Base-by-base conservation (phyloP, 2,888 invertebrate species). In the Gortyna flavago region DNA sequence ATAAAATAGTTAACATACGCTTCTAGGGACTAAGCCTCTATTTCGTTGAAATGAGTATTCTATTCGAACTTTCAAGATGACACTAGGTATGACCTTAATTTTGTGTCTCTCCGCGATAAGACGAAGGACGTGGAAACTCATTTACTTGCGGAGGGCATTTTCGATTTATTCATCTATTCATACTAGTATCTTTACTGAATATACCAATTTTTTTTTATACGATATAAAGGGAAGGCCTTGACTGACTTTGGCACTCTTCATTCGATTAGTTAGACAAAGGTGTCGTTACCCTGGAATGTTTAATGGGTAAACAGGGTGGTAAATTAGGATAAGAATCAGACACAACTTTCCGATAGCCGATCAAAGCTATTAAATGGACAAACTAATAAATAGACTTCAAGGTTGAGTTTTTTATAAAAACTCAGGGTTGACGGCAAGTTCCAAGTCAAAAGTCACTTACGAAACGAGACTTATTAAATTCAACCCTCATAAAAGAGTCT, bases 101-200 rank as follows among this genome's bases (percentile, higher is more conserved):
- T 83, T 83, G 71, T 85, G 75, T 83, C 75, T 84, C 51, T 66
- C 32, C n/a, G n/a, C 54, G 86, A 84, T 85, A 85, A 85, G 64
- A 61, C 41, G 64, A 64, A 74, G 73, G 76, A 83, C 69, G 59
- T 69, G 65, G 44, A 80, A 83, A 85, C 75, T 85, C 71, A 75
- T 85, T 82, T 85, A 85, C 75, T 80, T 59, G 80, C 69, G 67
- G 70, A 66, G 70, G 81, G 35, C 32, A 69, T 75, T 71, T 75
- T 84, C 71, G 75, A 72, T 84, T 85, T 78, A 82, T 85, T 78
- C 66, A 85, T 70, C 65, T 85, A 82, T 85, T 72, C 72, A 82
- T 78, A 69, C 57, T 25, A 62, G 64, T 35, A 67, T 81, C 62
- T 73, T 67, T 77, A 70, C 69, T 67, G 57, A 41, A 67, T 51